Base-by-base conservation (phyloP, 2,797 vertebrate genomes). In the Tapera naevia region DNA sequence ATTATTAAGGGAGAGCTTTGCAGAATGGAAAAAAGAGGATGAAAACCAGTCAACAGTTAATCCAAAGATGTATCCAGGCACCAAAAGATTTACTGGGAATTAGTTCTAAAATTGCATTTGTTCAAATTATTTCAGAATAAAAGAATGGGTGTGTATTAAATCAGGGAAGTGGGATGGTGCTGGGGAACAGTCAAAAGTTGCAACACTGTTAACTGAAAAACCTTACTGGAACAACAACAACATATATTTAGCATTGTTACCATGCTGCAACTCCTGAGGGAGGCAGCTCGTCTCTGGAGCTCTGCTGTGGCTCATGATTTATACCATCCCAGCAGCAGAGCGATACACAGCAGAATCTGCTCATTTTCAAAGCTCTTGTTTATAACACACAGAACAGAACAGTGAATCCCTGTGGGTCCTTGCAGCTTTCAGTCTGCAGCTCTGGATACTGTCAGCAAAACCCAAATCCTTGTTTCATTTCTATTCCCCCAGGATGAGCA, bases 191-290 rank as follows among this genome's bases (percentile, higher is more conserved):
- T 41, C 76, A 81, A 39, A 92, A 86, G 85, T 95, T 96, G 83
- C 94, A 94, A 94, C 85, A 89, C 15, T 92, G 51, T 88, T 70
- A 88, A 89, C 62, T 67, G 93, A 86, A 93, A 88, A 95, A 43
- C 58, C 80, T 91, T 88, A 53, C 70, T 93, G 88, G 76, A 93
- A 79, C 51, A 83, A 62, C 39, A 93, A 54, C 66, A 64, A 23
- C 33, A 1, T 96, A 86, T 88, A 93, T 93, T 96, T 95, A 94
- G 95, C 85, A 28, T 92, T 89, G 95, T 96, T 92, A 94, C 93
- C 73, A 72, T 60, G 89, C 94, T 88, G 92, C 82, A 76, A 2
- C 11, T 94, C 94, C 94, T 86, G 64, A 17, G 92, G 92, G 94
- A 95, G 85, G 73, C 85, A 70, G 91, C 79, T 94, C 0, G 0